Percentiles rank a stretch among this genome's conserved stretches.
phyloP scores from a whole-genome alignment of 2,888 invertebrate species.

The Acanthococcus lagerstroemiae region DNA sequence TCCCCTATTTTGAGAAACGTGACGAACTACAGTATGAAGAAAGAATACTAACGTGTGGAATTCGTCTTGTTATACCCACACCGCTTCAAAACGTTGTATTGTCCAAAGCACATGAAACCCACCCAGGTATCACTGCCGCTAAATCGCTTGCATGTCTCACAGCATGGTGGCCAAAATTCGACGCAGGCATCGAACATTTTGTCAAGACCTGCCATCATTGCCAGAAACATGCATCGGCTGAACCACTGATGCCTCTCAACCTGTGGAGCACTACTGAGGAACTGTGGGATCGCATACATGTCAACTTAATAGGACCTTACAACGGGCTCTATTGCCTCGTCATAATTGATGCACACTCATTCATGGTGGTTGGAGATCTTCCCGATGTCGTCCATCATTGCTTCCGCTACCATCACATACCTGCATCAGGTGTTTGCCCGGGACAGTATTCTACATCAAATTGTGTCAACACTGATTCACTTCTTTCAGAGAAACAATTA shows the following conservation, averaged over 20 bases:
- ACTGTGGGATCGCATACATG: constrained; percentile 36
- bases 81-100: not conserved
- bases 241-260: constrained; percentile 32
- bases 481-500: too few species aligned
- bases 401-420: not conserved
- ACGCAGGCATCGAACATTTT: constrained; percentile 32
- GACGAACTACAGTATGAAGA: constrained; percentile 11
- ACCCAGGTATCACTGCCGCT: constrained; percentile 35
- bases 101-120: constrained; percentile 23
- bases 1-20: not conserved
- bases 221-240: constrained; percentile 31
- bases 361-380: constrained; percentile 36
- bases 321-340: constrained; percentile 35
- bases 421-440: not conserved
- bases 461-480: too few species aligned
- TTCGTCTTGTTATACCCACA: constrained; percentile 27
- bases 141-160: constrained; percentile 35
- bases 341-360: constrained; percentile 29
- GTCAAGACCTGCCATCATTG: constrained; percentile 33
- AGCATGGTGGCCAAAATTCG: constrained; percentile 35
- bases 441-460: too few species aligned
- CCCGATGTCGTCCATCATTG: constrained; percentile 16
- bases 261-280: constrained; percentile 35
- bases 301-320: constrained; percentile 35
- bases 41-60: not conserved